A percentile compares a stretch with the other conserved stretches of the same genome.
Evolutionary conservation across 2,797 vertebrate genomes (phyloP).

Genomic region (Bradypodion ventrale): DNA sequence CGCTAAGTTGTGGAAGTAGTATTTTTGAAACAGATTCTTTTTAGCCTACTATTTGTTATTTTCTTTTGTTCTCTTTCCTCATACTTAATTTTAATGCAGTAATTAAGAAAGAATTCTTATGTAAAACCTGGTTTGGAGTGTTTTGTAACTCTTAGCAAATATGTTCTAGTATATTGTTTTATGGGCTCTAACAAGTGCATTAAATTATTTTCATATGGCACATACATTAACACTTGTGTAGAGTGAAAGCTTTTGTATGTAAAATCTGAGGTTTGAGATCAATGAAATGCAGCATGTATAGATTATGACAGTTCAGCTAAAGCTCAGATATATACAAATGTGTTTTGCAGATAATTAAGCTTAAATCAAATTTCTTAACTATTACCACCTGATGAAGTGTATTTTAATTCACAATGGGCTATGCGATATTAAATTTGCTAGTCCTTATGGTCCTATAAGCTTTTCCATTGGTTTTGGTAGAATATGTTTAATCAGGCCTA

Average conservation of each 20-base stretch:
- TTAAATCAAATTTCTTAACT: background rate
- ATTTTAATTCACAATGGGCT: background rate
- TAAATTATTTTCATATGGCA: background rate
- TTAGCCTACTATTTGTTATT: slow-evolving; percentile 37
- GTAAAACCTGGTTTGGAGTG: slow-evolving; percentile 43
- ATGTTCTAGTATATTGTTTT: background rate
- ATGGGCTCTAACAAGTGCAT: background rate
- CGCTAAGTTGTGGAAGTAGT: background rate
- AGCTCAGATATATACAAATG: background rate
- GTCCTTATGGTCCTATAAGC: background rate
- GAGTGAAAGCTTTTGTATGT: background rate
- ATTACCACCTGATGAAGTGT: background rate
- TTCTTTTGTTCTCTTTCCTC: slow-evolving; percentile 48
- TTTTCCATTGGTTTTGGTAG: background rate
- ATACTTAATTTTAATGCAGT: slow-evolving; percentile 58
- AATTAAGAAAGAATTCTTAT: slow-evolving; percentile 58
- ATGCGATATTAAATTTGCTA: background rate
- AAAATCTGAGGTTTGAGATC: background rate
- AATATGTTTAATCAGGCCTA: background rate
- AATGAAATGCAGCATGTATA: background rate
- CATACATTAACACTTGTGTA: background rate
- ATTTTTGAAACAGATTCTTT: slow-evolving; percentile 37
- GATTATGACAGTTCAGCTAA: background rate
- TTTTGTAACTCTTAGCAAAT: slow-evolving; percentile 27
- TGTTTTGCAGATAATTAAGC: background rate